Evolutionary conservation across 2,888 invertebrate species (phyloP).

Genomic region (Troilus luridus): DNA sequence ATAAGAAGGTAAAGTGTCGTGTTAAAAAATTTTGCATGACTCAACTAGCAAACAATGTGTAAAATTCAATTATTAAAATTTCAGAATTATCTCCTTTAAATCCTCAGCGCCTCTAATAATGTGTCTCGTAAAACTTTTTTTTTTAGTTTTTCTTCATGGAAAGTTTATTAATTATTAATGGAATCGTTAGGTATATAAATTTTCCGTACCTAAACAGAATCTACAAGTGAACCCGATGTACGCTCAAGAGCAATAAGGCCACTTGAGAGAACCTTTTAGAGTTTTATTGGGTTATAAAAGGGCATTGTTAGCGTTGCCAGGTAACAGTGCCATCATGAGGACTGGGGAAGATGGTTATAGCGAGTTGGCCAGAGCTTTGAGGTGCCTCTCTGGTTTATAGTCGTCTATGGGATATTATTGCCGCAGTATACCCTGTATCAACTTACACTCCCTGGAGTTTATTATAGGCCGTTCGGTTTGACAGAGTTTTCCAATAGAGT

Average conservation of each 20-base stretch:
- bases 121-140: too few species aligned
- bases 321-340: neutral
- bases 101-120: too few species aligned
- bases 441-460: neutral
- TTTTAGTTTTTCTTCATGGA: neutral
- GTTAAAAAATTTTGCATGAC: too few species aligned
- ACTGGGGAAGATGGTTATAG: neutral
- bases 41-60: too few species aligned
- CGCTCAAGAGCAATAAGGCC: neutral
- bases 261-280: neutral
- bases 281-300: conserved; percentile 22
- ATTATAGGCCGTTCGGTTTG: neutral
- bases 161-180: neutral
- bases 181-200: neutral
- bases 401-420: neutral
- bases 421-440: neutral
- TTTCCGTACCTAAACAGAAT: neutral
- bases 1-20: too few species aligned
- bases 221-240: neutral
- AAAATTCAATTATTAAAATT: too few species aligned
- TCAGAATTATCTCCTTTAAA: too few species aligned
- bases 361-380: neutral
- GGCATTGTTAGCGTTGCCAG: neutral
- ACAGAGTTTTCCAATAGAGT: too few species aligned
- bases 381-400: neutral